Evolutionary conservation across 2,797 vertebrate species (phyloP).

Genomic region (Ataeniobius toweri): DNA sequence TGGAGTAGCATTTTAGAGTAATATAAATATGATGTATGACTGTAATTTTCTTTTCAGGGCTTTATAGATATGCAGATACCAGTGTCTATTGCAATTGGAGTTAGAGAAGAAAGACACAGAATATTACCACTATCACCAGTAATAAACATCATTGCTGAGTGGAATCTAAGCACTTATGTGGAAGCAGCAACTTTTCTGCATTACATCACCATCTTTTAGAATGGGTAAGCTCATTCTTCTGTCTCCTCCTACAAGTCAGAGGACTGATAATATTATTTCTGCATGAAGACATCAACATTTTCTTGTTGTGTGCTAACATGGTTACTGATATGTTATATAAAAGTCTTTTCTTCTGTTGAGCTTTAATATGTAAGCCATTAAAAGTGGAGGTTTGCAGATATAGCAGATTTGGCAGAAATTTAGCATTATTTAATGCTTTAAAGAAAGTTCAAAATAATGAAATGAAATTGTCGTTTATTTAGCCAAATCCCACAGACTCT

Average conservation of each 20-base stretch:
- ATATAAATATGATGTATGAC: background rate
- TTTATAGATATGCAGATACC: constrained; percentile 9
- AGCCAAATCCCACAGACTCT: background rate
- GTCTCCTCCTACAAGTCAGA: background rate
- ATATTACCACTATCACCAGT: background rate
- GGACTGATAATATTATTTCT: background rate
- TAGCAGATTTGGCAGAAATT: background rate
- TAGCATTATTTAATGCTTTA: background rate
- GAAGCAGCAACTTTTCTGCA: background rate
- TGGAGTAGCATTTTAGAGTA: background rate
- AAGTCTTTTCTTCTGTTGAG: background rate
- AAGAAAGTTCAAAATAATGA: background rate
- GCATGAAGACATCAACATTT: background rate
- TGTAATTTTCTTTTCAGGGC: background rate
- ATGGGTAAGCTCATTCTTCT: background rate
- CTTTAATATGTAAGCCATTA: background rate
- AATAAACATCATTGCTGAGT: background rate
- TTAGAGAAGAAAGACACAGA: background rate
- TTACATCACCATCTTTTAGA: background rate
- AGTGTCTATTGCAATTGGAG: background rate
- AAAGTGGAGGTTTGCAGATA: background rate
- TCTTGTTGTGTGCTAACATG: background rate
- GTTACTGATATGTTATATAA: background rate
- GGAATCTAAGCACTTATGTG: background rate
- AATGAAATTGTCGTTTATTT: background rate